Evolutionary conservation across 2,797 vertebrate genomes (phyloP).

Genomic region (Podarcis lilfordi): DNA sequence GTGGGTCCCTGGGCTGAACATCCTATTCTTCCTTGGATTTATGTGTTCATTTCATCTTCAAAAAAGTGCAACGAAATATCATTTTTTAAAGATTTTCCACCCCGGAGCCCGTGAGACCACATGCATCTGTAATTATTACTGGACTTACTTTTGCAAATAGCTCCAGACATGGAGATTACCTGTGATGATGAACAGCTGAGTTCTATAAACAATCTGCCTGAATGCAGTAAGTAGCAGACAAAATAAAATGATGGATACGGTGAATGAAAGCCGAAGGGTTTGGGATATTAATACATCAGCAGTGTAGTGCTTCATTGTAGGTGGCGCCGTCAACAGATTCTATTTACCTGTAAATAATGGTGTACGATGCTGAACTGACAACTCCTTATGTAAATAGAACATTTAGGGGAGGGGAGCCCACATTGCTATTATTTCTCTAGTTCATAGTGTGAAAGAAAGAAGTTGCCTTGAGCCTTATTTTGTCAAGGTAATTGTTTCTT

Average conservation of each 20-base stretch:
- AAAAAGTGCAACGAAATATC: neutral
- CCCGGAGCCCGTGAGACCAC: neutral
- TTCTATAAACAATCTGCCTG: neutral
- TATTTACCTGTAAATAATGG: conserved; percentile 45
- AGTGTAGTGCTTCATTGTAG: conserved; percentile 12
- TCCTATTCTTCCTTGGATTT: too few species aligned
- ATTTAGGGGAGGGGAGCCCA: conserved; percentile 37
- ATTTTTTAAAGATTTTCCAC: neutral
- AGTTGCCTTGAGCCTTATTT: conserved; percentile 46
- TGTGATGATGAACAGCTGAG: conserved; percentile 12
- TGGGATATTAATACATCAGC: conserved; percentile 37
- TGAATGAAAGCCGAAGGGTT: conserved; percentile 28
- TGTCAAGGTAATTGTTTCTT: conserved; percentile 52
- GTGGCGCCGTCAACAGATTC: neutral
- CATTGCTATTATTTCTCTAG: conserved; percentile 36
- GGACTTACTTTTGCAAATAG: neutral
- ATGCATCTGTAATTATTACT: neutral
- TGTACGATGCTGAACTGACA: conserved; percentile 46
- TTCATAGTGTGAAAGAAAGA: conserved; percentile 53
- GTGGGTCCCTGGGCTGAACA: too few species aligned
- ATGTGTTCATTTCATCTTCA: neutral
- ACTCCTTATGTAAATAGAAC: conserved; percentile 51
- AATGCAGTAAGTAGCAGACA: conserved; percentile 26
- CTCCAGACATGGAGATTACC: neutral
- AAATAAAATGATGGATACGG: conserved; percentile 40